Evolutionary conservation across 2,797 vertebrate species (phyloP).

Genomic region (Poecilia picta): DNA sequence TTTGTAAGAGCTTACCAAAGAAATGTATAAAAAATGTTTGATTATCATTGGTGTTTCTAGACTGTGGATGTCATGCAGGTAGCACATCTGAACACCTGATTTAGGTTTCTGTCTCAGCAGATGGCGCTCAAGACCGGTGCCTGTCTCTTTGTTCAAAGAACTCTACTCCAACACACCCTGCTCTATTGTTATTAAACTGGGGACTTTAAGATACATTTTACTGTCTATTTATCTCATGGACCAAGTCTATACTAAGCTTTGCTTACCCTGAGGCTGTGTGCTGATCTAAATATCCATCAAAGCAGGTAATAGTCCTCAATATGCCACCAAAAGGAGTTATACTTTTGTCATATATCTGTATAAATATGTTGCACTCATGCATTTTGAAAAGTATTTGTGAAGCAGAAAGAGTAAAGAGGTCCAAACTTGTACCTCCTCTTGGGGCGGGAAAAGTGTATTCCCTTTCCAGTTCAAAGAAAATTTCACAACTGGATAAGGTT

Average conservation of each 20-base stretch:
- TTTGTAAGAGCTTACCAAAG: background rate
- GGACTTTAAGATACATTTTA: slow-evolving; percentile 19
- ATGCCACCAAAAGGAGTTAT: slow-evolving; percentile 49
- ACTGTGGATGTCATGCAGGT: background rate
- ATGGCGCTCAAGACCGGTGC: slow-evolving; percentile 65
- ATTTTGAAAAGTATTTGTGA: slow-evolving; percentile 58
- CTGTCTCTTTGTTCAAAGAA: slow-evolving; percentile 4
- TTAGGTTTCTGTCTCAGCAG: slow-evolving; percentile 59
- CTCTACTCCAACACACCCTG: slow-evolving; percentile 16
- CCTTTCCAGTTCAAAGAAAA: slow-evolving; percentile 73
- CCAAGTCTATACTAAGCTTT: slow-evolving; percentile 35
- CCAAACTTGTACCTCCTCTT: slow-evolving; percentile 53
- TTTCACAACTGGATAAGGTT: slow-evolving; percentile 64
- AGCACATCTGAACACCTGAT: background rate
- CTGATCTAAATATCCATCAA: slow-evolving; percentile 39
- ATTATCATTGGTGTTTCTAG: background rate
- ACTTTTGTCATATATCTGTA: slow-evolving; percentile 50
- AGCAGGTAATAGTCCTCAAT: slow-evolving; percentile 53
- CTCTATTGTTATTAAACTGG: slow-evolving; percentile 35
- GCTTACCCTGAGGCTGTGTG: slow-evolving; percentile 37
- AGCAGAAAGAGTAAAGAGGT: slow-evolving; percentile 45
- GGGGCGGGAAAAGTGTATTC: slow-evolving; percentile 61
- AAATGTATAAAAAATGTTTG: background rate
- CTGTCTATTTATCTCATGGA: slow-evolving; percentile 39
- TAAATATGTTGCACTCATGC: slow-evolving; percentile 52